Evolutionary conservation across 2,113 vertebrate genomes (phyloP).

Genomic region (Castor canadensis): DNA sequence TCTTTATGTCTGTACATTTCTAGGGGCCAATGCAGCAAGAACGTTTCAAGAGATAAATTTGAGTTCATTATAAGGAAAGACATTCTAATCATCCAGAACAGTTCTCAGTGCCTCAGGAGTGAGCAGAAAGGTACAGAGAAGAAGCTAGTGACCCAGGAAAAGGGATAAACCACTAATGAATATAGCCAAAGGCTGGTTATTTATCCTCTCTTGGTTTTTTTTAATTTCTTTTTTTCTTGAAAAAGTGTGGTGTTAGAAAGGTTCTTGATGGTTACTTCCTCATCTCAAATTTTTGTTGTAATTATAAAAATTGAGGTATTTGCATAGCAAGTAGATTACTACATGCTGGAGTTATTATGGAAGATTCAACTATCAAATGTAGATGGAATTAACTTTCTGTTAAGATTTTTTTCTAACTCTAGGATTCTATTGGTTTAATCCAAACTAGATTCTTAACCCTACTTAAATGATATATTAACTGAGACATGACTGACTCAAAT

Average conservation of each 20-base stretch:
- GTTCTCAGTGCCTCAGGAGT: background rate
- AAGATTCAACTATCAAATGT: background rate
- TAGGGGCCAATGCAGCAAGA: constrained; percentile 25
- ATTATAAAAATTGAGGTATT: background rate
- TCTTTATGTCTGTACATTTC: constrained; percentile 43
- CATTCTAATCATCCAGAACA: constrained; percentile 25
- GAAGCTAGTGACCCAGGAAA: constrained; percentile 36
- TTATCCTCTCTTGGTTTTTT: background rate
- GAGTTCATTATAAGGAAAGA: constrained; percentile 45
- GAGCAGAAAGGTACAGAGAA: background rate
- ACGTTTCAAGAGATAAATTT: constrained; percentile 60
- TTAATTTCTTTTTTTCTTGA: background rate
- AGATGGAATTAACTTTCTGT: background rate
- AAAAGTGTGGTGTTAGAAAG: background rate
- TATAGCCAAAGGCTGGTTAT: background rate
- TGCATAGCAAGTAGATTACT: background rate
- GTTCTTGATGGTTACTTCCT: background rate
- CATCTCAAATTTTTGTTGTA: constrained; percentile 5
- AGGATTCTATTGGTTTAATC: background rate
- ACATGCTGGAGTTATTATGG: background rate
- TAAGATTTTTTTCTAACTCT: background rate
- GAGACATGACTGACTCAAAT: background rate
- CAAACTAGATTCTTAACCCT: background rate
- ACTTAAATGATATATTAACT: background rate
- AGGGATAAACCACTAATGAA: background rate